Evolutionary conservation across 2,113 vertebrate genomes (phyloP).

Genomic region (Siphamia tubifer): DNA sequence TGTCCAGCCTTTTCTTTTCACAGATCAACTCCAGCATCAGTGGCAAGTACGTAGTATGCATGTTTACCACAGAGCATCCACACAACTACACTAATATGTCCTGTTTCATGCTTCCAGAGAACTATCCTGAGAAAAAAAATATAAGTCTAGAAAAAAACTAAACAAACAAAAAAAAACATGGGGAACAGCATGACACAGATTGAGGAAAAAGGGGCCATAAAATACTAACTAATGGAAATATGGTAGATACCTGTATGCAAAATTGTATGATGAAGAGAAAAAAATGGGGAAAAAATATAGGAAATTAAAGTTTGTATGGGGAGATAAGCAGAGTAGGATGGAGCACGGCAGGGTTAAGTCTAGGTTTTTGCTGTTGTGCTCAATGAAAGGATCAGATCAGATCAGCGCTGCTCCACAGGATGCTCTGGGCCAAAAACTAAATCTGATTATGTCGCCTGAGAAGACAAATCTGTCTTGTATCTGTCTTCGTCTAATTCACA

Average conservation of each 20-base stretch:
- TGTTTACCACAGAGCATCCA: slow-evolving; percentile 3
- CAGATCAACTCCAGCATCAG: slow-evolving; percentile 34
- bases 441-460: slow-evolving; percentile 73
- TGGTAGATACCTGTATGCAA: slow-evolving; percentile 14
- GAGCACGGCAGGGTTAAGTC: not conserved
- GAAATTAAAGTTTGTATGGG: not conserved
- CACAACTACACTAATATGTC: slow-evolving; percentile 28
- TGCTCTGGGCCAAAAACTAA: slow-evolving; percentile 51
- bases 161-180: no score
- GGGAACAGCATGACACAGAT: no score
- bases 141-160: no score
- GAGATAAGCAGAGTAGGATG: not conserved
- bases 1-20: not conserved
- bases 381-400: slow-evolving; percentile 54
- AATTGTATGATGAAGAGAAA: slow-evolving; percentile 2
- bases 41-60: slow-evolving; percentile 5
- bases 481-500: slow-evolving; percentile 58
- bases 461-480: slow-evolving; percentile 67
- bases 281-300: not conserved
- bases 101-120: slow-evolving; percentile 24
- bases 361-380: slow-evolving; percentile 30
- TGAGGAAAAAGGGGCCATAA: not conserved
- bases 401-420: slow-evolving; percentile 61
- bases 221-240: not conserved
- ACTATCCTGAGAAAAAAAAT: slow-evolving; percentile 52